Evolutionary conservation across 2,888 invertebrate species (phyloP).

Genomic region (Metallyticus violacea): DNA sequence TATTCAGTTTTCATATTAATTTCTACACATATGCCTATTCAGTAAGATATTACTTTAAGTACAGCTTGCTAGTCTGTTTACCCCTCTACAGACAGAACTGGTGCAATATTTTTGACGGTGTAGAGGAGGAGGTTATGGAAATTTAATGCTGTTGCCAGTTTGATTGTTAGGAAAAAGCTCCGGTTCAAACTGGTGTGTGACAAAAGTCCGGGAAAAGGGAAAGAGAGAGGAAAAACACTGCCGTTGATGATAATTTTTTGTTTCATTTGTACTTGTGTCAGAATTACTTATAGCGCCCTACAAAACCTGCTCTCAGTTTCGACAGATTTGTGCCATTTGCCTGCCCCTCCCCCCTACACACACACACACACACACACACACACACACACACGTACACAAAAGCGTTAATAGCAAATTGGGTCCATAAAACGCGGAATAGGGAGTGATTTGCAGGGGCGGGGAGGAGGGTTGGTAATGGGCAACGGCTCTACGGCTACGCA

Average conservation of each 20-base stretch:
- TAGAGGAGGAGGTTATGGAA: not conserved
- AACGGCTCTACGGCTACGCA: not conserved
- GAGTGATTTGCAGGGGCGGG: slow-evolving; percentile 13
- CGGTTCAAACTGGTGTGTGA: not conserved
- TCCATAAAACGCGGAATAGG: slow-evolving; percentile 38
- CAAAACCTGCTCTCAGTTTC: slow-evolving; percentile 8
- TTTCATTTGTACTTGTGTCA: slow-evolving; percentile 22
- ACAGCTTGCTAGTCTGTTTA: too few species aligned
- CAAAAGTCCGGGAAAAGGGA: not conserved
- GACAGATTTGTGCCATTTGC: slow-evolving; percentile 29
- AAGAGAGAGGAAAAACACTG: not conserved
- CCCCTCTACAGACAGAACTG: not conserved
- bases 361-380: too few species aligned
- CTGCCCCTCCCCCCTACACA: too few species aligned
- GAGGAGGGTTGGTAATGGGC: too few species aligned
- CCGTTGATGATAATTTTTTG: slow-evolving; percentile 15
- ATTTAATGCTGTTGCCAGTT: not conserved
- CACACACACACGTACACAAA: slow-evolving; percentile 34
- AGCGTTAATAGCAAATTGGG: slow-evolving; percentile 43
- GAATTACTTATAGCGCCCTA: slow-evolving; percentile 18
- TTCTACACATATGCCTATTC: too few species aligned
- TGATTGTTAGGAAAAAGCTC: not conserved
- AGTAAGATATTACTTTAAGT: too few species aligned
- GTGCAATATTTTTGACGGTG: not conserved
- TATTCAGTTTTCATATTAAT: too few species aligned